Base-by-base conservation (phyloP, 2,888 invertebrate genomes). In the Epinotia ramella region DNA sequence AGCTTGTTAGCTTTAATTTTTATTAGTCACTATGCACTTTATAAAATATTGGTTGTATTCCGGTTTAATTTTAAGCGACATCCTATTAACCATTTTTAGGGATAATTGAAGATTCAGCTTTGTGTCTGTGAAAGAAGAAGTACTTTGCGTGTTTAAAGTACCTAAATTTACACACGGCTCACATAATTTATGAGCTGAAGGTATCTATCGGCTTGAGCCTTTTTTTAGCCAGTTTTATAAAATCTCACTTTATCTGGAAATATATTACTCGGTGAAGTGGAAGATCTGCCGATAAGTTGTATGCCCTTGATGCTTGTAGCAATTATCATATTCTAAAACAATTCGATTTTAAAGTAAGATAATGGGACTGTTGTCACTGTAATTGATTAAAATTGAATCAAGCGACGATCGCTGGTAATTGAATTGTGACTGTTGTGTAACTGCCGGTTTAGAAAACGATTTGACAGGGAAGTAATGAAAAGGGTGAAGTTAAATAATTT, bases 261-360 rank as follows among this genome's bases (percentile, higher is more conserved):
- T 9, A 7, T 40, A 40, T 40, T 40, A 40, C 9, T 16, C 62
- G 6, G 28, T 18, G 11, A 67, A 33, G 66, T 75, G 60, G 20
- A 46, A 0, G 24, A 24, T 60, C 60, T 75, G 33, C 20, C 3
- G 0, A 40, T 18, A 66, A 28, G 6, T 4, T 6, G 1, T 70
- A 70, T 75, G 16, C 40, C 53, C n/a, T 53, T 60, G 75, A 70
- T 60, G 70, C 76, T 76, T 76, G 76, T 76, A 76, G 76, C 72
- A 72, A 76, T 76, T 76, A 76, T 72, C 76, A 72, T 76, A 71
- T 76, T 67, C 76, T 72, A 71, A 76, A 76, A 76, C 76, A 71
- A 72, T 76, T 72, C 72, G 76, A 76, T 76, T 67, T 63, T 67
- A 72, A 76, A 76, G 62, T 76, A 56, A 67, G 71, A 76, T 76